A percentile compares a stretch with the other conserved stretches of the same genome.
Evolutionary conservation across 2,113 vertebrate species (phyloP).

Genomic region (Sterna hirundo): DNA sequence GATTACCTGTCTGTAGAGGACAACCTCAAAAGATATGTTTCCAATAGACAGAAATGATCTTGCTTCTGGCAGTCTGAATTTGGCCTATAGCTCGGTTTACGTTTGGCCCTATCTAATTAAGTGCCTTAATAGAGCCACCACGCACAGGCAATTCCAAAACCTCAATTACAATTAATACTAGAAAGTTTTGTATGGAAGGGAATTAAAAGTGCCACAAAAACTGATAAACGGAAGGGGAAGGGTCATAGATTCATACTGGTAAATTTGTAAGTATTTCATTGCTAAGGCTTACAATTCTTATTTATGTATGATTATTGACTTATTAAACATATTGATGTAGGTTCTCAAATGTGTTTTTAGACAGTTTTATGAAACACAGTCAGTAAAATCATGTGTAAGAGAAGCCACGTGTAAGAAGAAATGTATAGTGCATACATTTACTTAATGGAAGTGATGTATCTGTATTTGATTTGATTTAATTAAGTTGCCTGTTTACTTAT

Average conservation of each 20-base stretch:
- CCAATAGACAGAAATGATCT: background rate
- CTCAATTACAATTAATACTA: background rate
- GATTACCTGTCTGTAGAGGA: background rate
- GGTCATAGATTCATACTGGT: background rate
- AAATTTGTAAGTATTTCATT: background rate
- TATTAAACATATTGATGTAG: background rate
- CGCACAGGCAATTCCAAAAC: fast-evolving
- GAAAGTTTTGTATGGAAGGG: background rate
- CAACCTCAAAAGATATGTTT: background rate
- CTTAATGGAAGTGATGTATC: background rate
- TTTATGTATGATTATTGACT: background rate
- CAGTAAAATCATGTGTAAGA: background rate
- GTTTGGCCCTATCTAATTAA: background rate
- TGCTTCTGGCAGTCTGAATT: background rate
- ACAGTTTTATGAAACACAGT: background rate
- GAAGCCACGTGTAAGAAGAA: background rate
- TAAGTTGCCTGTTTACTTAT: background rate
- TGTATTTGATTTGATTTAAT: background rate
- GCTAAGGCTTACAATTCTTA: background rate
- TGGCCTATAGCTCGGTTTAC: background rate
- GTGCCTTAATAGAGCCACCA: background rate
- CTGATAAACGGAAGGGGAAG: fast-evolving
- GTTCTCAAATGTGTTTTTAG: background rate
- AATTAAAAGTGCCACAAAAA: background rate
- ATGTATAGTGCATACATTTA: background rate